Base-by-base conservation (phyloP, 1,140 invertebrate genomes). In the Nasonia giraulti region DNA sequence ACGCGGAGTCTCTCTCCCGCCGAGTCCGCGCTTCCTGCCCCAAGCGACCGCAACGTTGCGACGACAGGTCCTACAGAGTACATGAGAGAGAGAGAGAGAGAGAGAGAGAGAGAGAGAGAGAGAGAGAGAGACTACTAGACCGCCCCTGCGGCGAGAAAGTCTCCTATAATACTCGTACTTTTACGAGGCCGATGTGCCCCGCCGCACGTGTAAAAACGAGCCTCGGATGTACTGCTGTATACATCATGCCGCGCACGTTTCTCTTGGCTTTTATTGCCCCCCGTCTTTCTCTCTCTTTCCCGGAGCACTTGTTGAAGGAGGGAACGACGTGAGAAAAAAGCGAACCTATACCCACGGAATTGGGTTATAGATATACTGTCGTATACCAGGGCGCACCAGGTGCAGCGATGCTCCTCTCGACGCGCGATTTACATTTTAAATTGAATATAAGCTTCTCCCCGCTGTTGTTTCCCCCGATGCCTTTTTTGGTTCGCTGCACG, bases 261-360 rank as follows among this genome's bases (percentile, higher is more conserved):
- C 23, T 14, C n/a, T n/a, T n/a, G 17, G 40, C 23, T 78, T 66
- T 66, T 78, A 78, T 66, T 66, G n/a, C 23, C 40, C 20, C 31
- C 44, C 75, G 33, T n/a, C 40, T 40, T 6, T 37, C 33, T 37
- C 33, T 37, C 74, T 66, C 5, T 23, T 68, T n/a, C 74, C 33
- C 27, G 50, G 37, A 50, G 37, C 73, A 37, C 37, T 75, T 75
- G 37, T 73, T 73, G 75, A 37, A 37, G 76, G 76, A 23, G 74
- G 74, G 74, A 78, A 78, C 76, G 76, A 78, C 76, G 76, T 78
- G 76, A 78, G 76, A 78, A 78, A 78, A 78, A 37, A 12, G 23
- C 23, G 12, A 50, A 20, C 44, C 44, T 31, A 17, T 27, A 20
- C 33, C 33, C 71, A 12, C 12, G 50, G 76, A 78, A 78, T 78